phyloP scores from a whole-genome alignment of 2,888 invertebrate species.

The Pterostichus niger region DNA sequence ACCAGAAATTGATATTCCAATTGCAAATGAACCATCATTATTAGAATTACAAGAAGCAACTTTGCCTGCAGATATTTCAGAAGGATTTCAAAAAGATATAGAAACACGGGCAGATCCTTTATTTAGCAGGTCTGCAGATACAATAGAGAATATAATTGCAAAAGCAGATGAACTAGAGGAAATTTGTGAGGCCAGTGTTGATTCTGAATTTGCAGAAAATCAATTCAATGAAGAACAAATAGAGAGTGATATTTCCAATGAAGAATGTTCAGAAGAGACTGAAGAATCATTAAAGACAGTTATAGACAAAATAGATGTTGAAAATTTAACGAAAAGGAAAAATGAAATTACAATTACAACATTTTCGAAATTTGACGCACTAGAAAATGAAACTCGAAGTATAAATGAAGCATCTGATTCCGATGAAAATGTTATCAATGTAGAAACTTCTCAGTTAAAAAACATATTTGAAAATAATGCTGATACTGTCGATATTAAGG shows the following conservation, averaged over 20 bases:
- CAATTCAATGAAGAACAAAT: background rate
- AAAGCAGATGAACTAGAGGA: background rate
- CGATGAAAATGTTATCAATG: background rate
- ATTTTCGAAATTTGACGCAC: background rate
- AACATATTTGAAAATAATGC: background rate
- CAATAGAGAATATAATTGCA: background rate
- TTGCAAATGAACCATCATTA: conserved; percentile 46
- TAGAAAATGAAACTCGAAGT: background rate
- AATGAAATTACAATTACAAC: too few species aligned
- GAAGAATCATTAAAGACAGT: conserved; percentile 1
- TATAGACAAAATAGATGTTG: background rate
- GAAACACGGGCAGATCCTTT: background rate
- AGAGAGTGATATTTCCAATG: background rate
- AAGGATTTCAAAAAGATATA: background rate
- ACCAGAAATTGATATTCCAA: conserved; percentile 29
- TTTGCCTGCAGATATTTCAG: conserved; percentile 32
- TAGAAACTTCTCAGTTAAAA: background rate
- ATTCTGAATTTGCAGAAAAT: background rate
- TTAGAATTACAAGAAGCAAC: conserved; percentile 49
- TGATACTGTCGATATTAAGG: background rate
- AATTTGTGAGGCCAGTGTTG: background rate
- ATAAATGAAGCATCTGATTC: background rate
- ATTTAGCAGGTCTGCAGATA: too few species aligned
- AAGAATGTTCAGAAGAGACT: background rate
- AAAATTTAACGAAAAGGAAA: too few species aligned